Evolutionary conservation across 2,797 vertebrate species (phyloP), one percentile per base, ranked within the genome.

Genomic region (Anableps anableps): DNA sequence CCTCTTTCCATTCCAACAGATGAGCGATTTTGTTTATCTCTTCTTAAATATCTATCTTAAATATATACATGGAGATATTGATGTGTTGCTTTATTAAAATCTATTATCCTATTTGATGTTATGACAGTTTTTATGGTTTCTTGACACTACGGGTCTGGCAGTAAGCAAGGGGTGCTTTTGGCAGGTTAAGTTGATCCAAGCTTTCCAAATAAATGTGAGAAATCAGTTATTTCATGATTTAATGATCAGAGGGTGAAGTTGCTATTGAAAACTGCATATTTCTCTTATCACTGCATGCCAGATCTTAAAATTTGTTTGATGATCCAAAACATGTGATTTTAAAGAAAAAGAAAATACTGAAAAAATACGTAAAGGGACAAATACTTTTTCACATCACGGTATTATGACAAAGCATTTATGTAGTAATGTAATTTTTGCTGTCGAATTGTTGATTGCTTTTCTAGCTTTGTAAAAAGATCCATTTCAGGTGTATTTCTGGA

Each of bases 401-500:
- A 80, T 85, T 85, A 81, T 45, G 73, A 73, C 84, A 55, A 86
- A 70, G 78, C 9, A 1, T 81, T 88, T 80, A 89, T 81, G 75
- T 53, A 72, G 80, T 31, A 74, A 45, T 85, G 36, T 29, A 73
- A 68, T 85, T 77, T 80, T 80, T 73, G 26, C 71, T 77, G 76
- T 85, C 53, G 60, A 66, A 51, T 53, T 51, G 71, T 79, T 70
- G 62, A 84, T 85, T 80, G 36, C 66, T 78, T 14, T 38, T 74
- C 74, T 58, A 43, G 43, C 78, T 86, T 83, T 74, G 36, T 76
- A 11, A 43, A 43, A 77, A 53, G 31, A 26, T 23, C 14, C 5
- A 21, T 19, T 21, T 38, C 45, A 68, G 47, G 34, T 41, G 51
- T 58, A 68, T 43, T 53, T 64, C 72, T 77, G 41, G 21, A 51